Percentiles rank a stretch among this genome's conserved stretches.
Evolutionary conservation across 2,113 vertebrate genomes (phyloP).

Genomic region (Tinamus guttatus): DNA sequence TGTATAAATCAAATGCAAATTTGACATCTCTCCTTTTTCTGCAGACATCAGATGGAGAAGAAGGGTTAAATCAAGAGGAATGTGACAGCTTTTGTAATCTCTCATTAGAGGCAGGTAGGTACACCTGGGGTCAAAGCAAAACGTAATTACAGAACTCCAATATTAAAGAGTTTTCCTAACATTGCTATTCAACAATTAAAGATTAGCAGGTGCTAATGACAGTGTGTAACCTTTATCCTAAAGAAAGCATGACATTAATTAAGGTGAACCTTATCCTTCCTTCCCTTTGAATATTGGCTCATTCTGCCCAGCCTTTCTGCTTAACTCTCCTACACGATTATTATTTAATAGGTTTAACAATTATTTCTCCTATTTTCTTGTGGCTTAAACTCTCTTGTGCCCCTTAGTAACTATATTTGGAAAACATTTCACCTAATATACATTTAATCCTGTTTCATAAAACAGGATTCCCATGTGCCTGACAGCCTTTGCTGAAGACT

Average conservation of each 20-base stretch:
- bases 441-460: background rate
- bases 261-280: slow-evolving; percentile 21
- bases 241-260: slow-evolving; percentile 41
- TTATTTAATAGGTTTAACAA: slow-evolving; percentile 9
- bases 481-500: background rate
- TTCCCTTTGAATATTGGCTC: slow-evolving; percentile 40
- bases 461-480: background rate
- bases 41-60: background rate
- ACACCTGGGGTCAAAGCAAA: background rate
- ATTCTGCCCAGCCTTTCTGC: slow-evolving; percentile 27
- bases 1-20: background rate
- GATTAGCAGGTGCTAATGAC: slow-evolving; percentile 6
- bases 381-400: background rate
- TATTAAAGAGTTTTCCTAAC: background rate
- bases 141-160: background rate
- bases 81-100: background rate
- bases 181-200: background rate
- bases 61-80: background rate
- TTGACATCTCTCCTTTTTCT: background rate
- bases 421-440: background rate
- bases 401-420: background rate
- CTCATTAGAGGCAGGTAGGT: background rate
- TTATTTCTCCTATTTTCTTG: slow-evolving; percentile 33
- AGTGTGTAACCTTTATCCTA: slow-evolving; percentile 17
- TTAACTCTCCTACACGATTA: background rate